Conservation (phyloP, 1,140 invertebrate species). For the Bombyx mandarina region DNA sequence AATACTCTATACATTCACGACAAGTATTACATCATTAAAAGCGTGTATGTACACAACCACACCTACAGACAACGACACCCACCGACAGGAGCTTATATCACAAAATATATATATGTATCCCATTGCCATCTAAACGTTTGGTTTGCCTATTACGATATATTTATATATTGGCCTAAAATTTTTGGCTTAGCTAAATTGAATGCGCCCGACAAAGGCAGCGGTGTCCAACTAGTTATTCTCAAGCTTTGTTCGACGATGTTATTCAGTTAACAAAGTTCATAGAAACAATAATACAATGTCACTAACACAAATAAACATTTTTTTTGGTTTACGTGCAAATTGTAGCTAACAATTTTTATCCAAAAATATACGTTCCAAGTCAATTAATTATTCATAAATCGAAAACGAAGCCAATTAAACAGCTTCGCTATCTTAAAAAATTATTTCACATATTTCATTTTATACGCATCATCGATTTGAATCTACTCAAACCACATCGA, state of each 20-base stretch:
- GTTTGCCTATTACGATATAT: constrained; percentile 20
- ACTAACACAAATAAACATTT: constrained; percentile 31
- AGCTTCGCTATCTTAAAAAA: too few species aligned
- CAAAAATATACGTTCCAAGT: constrained; percentile 30
- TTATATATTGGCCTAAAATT: constrained; percentile 41
- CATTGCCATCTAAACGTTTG: constrained; percentile 23
- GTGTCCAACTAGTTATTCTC: constrained; percentile 1
- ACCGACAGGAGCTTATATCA: constrained; percentile 32
- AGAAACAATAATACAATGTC: background rate
- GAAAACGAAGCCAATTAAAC: too few species aligned
- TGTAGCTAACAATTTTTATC: constrained; percentile 46
- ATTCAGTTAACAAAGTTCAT: background rate
- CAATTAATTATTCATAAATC: too few species aligned
- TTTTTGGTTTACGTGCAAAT: constrained; percentile 51
- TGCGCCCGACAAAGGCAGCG: background rate
- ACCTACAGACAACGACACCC: constrained; percentile 15
- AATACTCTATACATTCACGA: constrained; percentile 51
- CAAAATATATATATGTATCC: constrained; percentile 28
- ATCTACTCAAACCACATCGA: too few species aligned
- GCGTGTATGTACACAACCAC: constrained; percentile 57
- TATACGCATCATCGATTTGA: too few species aligned
- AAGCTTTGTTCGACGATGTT: constrained; percentile 3
- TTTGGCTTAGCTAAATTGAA: constrained; percentile 57
- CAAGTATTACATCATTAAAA: constrained; percentile 28
- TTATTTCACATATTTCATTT: too few species aligned